Evolutionary conservation across 1,140 invertebrate species (phyloP).

Genomic region (Drosophila persimilis): DNA sequence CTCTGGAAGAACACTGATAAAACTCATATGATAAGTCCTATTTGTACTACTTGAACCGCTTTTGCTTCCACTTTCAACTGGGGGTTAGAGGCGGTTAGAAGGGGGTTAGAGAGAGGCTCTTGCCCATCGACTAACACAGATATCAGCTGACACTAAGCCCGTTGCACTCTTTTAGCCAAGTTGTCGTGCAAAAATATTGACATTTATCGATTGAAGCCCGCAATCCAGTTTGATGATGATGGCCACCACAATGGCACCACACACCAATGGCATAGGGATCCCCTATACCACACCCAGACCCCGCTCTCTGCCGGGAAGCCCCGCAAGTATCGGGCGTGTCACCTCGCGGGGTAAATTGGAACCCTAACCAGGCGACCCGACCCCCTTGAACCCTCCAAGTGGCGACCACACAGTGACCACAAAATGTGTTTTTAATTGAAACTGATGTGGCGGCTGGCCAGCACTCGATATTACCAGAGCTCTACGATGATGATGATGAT

Average conservation of each 20-base stretch:
- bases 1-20: no score
- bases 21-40: no score
- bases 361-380: background rate
- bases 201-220: slow-evolving; percentile 38
- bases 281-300: background rate
- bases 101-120: background rate
- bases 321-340: slow-evolving; percentile 56
- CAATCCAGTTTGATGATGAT: slow-evolving; percentile 33
- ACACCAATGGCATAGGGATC: no score
- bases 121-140: slow-evolving; percentile 10
- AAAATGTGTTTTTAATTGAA: slow-evolving; percentile 81
- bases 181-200: slow-evolving; percentile 30
- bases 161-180: slow-evolving; percentile 25
- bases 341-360: slow-evolving; percentile 30
- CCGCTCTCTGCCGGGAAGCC: slow-evolving; percentile 41
- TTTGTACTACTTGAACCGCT: no score
- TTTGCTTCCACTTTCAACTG: no score
- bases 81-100: no score
- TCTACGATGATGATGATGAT: slow-evolving; percentile 8
- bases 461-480: no score
- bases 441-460: slow-evolving; percentile 51
- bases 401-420: slow-evolving; percentile 64
- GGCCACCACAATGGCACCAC: slow-evolving; percentile 22
- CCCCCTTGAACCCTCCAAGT: slow-evolving; percentile 11
- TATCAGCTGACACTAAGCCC: slow-evolving; percentile 46